A percentile compares a stretch with the other conserved stretches of the same genome.
phyloP scores from a whole-genome alignment of 1,140 invertebrate genomes.

The Zaprionus lachaisei region DNA sequence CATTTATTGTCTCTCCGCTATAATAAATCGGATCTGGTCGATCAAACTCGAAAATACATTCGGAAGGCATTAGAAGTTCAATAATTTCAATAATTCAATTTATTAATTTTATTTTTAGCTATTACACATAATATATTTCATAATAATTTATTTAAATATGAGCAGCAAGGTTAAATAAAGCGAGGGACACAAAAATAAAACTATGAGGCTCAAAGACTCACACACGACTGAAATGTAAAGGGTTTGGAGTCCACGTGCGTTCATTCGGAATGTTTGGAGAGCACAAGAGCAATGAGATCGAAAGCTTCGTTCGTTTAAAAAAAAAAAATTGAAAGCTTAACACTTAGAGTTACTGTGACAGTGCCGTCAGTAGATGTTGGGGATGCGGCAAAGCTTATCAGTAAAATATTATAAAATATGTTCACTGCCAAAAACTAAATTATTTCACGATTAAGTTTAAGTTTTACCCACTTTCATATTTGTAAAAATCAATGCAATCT shows the following conservation, averaged over 20 bases:
- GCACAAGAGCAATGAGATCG: neutral
- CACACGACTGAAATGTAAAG: constrained; percentile 18
- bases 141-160: neutral
- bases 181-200: neutral
- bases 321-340: too few species aligned
- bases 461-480: too few species aligned
- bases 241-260: neutral
- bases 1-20: constrained; percentile 52
- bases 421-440: too few species aligned
- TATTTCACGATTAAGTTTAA: too few species aligned
- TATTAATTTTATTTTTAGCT: neutral
- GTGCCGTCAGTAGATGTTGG: too few species aligned
- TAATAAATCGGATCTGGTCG: constrained; percentile 64
- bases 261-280: too few species aligned
- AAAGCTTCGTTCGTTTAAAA: neutral
- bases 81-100: neutral
- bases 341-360: too few species aligned
- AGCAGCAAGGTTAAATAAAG: neutral
- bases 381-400: too few species aligned
- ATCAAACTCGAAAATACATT: constrained; percentile 66
- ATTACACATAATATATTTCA: neutral
- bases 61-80: constrained; percentile 53
- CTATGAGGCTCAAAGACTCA: neutral
- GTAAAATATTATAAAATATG: too few species aligned
- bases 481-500: too few species aligned